A percentile compares a stretch with the other conserved stretches of the same genome.
Conservation (phyloP, 2,113 vertebrate genomes). For the Campylomormyrus numenius region DNA sequence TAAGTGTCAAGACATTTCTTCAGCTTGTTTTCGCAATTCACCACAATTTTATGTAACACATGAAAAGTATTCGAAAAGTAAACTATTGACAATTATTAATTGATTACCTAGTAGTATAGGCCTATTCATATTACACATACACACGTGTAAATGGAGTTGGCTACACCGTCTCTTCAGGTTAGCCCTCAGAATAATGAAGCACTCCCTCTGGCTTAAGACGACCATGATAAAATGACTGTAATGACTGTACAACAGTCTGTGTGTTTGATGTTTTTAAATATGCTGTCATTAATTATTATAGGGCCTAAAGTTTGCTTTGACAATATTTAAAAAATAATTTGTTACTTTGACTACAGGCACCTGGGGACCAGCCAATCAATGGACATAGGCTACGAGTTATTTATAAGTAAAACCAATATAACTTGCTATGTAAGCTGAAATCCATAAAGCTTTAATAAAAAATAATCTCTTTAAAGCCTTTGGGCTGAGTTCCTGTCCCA, state of each 20-base stretch:
- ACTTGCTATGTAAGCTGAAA: not conserved
- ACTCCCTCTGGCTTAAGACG: not conserved
- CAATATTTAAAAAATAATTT: not conserved
- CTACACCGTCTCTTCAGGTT: not conserved
- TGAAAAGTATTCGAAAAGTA: not conserved
- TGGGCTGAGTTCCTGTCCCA: not conserved
- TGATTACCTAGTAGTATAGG: not conserved
- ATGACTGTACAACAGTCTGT: not conserved
- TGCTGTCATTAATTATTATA: not conserved
- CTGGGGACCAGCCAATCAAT: not conserved
- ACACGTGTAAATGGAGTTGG: not conserved
- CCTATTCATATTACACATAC: not conserved
- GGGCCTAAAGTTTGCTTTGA: not conserved
- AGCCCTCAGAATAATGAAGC: not conserved
- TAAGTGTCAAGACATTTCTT: not conserved
- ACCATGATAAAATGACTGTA: not conserved
- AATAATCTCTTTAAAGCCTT: not conserved
- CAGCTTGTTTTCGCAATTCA: not conserved
- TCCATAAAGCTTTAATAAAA: not conserved
- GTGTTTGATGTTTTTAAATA: not conserved
- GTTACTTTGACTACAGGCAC: not conserved
- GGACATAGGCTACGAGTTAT: not conserved
- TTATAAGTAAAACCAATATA: not conserved
- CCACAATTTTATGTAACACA: not conserved
- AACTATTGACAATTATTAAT: not conserved